phyloP scores from a whole-genome alignment of 2,888 invertebrate genomes.

The Doris montereyensis region DNA sequence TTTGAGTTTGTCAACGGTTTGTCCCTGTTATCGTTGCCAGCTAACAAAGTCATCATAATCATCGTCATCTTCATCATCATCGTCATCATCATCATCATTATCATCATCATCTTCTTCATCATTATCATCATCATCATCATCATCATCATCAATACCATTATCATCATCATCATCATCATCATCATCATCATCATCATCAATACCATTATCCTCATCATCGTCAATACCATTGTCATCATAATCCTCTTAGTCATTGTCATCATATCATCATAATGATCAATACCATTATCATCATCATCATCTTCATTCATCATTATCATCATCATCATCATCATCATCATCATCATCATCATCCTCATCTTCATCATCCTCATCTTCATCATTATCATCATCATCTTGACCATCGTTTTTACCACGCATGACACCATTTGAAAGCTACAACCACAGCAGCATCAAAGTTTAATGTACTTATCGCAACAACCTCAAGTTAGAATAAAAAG shows the following conservation, averaged over 20 bases:
- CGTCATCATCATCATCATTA: slow-evolving; percentile 26
- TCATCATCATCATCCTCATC: neutral
- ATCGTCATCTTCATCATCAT: slow-evolving; percentile 18
- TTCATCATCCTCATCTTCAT: too few species aligned
- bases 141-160: slow-evolving; percentile 30
- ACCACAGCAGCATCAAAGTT: neutral
- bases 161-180: slow-evolving; percentile 33
- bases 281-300: neutral
- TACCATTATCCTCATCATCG: slow-evolving; percentile 31
- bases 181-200: slow-evolving; percentile 35
- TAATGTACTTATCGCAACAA: too few species aligned
- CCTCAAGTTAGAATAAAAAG: too few species aligned
- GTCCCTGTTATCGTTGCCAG: too few species aligned
- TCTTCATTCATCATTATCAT: neutral
- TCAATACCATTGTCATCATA: neutral
- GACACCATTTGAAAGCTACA: neutral
- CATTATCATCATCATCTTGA: slow-evolving; percentile 14
- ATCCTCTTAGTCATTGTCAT: too few species aligned
- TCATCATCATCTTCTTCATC: slow-evolving; percentile 17
- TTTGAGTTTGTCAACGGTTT: too few species aligned
- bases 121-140: slow-evolving; percentile 1
- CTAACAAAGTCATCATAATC: too few species aligned
- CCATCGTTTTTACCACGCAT: neutral
- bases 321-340: slow-evolving; percentile 25
- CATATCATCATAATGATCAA: neutral